A percentile compares a stretch with the other conserved stretches of the same genome.
These are phyloP conservation scores for Dendrolimus houi DNA, from an alignment of 2,888 invertebrate genomes.

Conservation along the genomic window DNA sequence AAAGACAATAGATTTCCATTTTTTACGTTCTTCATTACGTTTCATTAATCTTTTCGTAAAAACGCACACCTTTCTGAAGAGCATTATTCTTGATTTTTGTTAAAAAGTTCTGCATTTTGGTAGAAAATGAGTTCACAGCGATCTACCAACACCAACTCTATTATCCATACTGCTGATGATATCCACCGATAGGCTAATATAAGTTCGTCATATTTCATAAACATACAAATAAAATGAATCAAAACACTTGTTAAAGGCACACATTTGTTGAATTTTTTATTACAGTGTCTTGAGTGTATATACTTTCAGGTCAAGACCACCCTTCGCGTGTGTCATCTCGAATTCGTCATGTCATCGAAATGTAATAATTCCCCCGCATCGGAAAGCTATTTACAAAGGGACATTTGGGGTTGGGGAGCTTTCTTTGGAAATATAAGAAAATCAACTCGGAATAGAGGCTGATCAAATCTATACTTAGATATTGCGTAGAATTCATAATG, in stretches of 20 bases:
- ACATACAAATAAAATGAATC: too few species aligned
- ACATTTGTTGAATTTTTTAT: slow-evolving; percentile 6
- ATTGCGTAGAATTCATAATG: slow-evolving; percentile 7
- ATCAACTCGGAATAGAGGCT: slow-evolving; percentile 33
- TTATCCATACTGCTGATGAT: too few species aligned
- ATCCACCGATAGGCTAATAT: too few species aligned
- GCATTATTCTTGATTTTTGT: too few species aligned
- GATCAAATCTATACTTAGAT: slow-evolving; percentile 34
- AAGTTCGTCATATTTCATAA: too few species aligned
- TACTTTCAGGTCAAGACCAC: slow-evolving; percentile 37
- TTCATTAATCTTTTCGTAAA: too few species aligned
- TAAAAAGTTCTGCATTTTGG: too few species aligned
- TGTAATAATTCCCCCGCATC: slow-evolving; percentile 63
- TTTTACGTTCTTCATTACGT: too few species aligned
- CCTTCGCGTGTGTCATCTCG: slow-evolving; percentile 45
- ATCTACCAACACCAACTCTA: too few species aligned
- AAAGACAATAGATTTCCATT: too few species aligned
- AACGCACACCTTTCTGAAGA: too few species aligned
- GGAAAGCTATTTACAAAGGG: slow-evolving; percentile 64
- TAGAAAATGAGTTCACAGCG: too few species aligned
- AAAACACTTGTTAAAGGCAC: not conserved
- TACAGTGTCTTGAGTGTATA: slow-evolving; percentile 5
- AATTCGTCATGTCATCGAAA: slow-evolving; percentile 72
- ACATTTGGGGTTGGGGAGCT: slow-evolving; percentile 31
- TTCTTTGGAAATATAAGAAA: slow-evolving; percentile 39